Evolutionary conservation across 2,113 vertebrate species (phyloP).

Genomic region (Recurvirostra avosetta): DNA sequence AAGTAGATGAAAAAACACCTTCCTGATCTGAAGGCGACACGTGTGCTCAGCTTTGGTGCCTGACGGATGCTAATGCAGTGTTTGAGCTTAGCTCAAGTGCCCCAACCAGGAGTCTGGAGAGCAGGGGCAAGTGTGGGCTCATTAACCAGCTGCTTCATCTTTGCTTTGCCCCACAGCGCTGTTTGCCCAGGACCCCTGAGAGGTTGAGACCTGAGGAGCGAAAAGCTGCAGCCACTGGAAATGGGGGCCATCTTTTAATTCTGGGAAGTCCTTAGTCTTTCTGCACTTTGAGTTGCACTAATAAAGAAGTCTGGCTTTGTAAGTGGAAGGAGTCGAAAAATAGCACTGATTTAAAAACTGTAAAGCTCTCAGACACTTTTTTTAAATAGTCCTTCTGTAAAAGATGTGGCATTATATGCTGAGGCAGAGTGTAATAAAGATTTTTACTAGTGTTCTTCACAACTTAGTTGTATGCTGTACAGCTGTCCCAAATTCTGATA

Average conservation of each 20-base stretch:
- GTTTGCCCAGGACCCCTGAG: neutral
- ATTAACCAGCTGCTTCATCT: neutral
- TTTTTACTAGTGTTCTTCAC: neutral
- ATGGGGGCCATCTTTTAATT: neutral
- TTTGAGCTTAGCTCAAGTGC: neutral
- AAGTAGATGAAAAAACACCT: neutral
- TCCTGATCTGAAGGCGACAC: neutral
- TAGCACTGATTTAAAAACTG: conserved; percentile 15
- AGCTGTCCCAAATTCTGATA: neutral
- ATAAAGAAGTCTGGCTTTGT: neutral
- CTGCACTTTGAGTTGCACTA: neutral
- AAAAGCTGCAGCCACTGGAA: neutral
- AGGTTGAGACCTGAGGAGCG: neutral
- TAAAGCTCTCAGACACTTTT: neutral
- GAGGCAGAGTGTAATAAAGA: neutral
- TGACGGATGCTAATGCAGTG: neutral
- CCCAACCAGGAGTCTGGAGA: neutral
- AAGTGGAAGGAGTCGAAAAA: conserved; percentile 8
- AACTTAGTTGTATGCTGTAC: neutral
- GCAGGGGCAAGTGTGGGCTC: neutral
- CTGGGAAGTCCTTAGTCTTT: neutral
- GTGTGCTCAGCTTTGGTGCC: neutral
- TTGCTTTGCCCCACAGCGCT: neutral
- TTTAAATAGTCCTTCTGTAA: neutral
- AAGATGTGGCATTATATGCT: neutral